Conservation (phyloP, 2,113 vertebrate genomes). For the Bolborhynchus lineola region DNA sequence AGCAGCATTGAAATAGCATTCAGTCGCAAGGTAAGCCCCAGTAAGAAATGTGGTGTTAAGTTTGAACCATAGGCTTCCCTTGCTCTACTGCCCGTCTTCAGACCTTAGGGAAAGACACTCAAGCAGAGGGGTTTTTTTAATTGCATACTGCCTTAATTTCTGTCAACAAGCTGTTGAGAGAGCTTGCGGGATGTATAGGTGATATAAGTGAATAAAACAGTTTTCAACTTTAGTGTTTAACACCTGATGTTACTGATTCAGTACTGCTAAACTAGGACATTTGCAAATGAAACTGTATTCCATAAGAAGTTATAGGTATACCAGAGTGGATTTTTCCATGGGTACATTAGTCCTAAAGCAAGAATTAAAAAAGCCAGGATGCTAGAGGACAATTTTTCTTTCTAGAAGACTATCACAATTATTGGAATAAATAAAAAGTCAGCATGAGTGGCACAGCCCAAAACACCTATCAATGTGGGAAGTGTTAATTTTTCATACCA, state of each 20-base stretch:
- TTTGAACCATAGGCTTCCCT: neutral
- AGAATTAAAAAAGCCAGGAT: neutral
- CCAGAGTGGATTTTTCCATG: neutral
- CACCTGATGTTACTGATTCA: neutral
- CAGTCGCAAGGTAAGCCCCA: slow-evolving; percentile 47
- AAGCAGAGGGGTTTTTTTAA: neutral
- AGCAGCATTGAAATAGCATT: slow-evolving; percentile 22
- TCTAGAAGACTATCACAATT: neutral
- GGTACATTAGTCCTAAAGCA: neutral
- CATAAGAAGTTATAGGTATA: neutral
- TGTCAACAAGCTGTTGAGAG: neutral
- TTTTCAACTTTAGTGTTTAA: neutral
- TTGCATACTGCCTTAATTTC: neutral
- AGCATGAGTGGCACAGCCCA: neutral
- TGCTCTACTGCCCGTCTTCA: neutral
- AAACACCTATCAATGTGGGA: neutral
- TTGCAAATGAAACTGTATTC: neutral
- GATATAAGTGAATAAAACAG: neutral
- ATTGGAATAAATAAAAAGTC: neutral
- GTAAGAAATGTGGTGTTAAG: neutral
- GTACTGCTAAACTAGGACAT: neutral
- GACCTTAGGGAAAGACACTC: neutral
- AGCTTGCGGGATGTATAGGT: too few relatives aligned
- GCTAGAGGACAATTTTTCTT: neutral
- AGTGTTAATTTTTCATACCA: neutral